Evolutionary conservation across 1,140 invertebrate species (phyloP).

Genomic region (Adoxophyes honmai): DNA sequence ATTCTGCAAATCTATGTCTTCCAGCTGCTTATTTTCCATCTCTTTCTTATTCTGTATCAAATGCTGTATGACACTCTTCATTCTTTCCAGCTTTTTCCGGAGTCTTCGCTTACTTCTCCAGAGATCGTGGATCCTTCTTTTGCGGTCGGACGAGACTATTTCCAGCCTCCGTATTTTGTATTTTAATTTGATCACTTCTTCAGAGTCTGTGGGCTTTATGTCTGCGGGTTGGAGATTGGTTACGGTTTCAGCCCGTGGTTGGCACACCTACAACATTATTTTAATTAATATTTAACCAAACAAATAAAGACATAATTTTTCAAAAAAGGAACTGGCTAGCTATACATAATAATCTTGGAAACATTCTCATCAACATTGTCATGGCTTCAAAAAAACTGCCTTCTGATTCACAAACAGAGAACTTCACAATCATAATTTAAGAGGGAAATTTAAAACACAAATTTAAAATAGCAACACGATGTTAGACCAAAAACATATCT

Average conservation of each 20-base stretch:
- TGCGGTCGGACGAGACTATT: conserved; percentile 45
- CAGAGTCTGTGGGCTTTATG: conserved; percentile 37
- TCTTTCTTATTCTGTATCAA: conserved; percentile 41
- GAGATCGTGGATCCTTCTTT: conserved; percentile 38
- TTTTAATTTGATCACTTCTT: conserved; percentile 51
- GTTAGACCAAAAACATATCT: no score
- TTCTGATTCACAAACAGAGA: no score
- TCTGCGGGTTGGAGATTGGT: conserved; percentile 33
- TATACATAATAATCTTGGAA: no score
- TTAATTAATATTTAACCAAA: no score
- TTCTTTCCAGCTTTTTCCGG: conserved; percentile 37
- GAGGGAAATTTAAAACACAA: no score
- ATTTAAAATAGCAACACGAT: no score
- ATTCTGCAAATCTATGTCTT: conserved; percentile 18
- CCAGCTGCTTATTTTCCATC: conserved; percentile 18
- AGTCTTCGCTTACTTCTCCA: conserved; percentile 40
- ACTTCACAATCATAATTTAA: no score
- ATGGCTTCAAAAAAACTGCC: no score
- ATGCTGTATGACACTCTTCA: conserved; percentile 47
- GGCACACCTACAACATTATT: conserved; percentile 45
- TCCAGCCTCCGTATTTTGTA: conserved; percentile 49
- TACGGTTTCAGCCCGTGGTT: conserved; percentile 45
- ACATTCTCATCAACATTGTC: no score
- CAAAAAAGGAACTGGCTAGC: no score
- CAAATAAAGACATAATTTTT: no score